Conservation (phyloP, 35 echinoderm and acorn worm genomes). For the Ptychodera flava region DNA sequence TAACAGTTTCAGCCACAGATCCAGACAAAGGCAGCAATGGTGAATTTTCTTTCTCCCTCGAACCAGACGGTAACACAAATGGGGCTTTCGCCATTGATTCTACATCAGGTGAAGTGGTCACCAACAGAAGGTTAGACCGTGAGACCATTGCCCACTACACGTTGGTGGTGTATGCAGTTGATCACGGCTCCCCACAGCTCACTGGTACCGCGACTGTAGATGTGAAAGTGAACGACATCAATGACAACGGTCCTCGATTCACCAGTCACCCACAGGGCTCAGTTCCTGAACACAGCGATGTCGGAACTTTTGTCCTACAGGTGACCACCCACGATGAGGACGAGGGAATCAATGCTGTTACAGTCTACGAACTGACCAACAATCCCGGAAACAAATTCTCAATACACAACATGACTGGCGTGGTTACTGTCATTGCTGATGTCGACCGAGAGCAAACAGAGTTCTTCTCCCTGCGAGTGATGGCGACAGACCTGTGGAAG, state of each 20-base stretch:
- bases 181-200: conserved; percentile 34
- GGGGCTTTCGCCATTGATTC: conserved; percentile 53
- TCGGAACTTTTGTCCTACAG: conserved; percentile 52
- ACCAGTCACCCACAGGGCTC: conserved; percentile 47
- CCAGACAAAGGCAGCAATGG: conserved; percentile 49
- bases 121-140: conserved; percentile 53
- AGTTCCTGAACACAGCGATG: conserved; percentile 47
- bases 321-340: conserved; percentile 63
- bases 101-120: conserved; percentile 45
- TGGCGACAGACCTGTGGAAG: conserved; percentile 55
- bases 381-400: conserved; percentile 36
- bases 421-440: conserved; percentile 45
- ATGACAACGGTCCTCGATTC: conserved; percentile 60
- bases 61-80: conserved; percentile 23
- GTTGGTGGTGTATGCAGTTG: conserved; percentile 55
- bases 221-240: conserved; percentile 49
- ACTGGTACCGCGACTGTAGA: conserved; percentile 33
- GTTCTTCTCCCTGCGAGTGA: conserved; percentile 31
- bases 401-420: conserved; percentile 51
- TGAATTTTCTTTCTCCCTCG: conserved; percentile 42
- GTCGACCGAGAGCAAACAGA: conserved; percentile 52
- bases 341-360: conserved; percentile 36
- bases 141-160: conserved; percentile 48
- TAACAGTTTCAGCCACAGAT: conserved; percentile 45
- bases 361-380: conserved; percentile 34